phyloP scores from a whole-genome alignment of 1,140 invertebrate species.

The Hylyphantes graminicola region DNA sequence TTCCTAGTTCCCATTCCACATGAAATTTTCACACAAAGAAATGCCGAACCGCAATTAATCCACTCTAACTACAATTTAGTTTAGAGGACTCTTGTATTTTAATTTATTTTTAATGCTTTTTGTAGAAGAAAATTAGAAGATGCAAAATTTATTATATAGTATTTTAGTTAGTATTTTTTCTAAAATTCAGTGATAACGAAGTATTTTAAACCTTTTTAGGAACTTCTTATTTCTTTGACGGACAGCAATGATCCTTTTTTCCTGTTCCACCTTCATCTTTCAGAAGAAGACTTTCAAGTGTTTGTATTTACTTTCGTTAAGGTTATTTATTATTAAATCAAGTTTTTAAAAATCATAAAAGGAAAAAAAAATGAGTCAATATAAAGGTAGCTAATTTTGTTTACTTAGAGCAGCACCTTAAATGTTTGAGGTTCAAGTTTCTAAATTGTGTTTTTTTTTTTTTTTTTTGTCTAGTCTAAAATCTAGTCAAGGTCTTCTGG shows the following conservation, averaged over 20 bases:
- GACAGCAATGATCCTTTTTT: constrained; percentile 83
- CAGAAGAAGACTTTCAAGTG: constrained; percentile 78
- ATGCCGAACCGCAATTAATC: not conserved
- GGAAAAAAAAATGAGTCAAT: not conserved
- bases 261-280: constrained; percentile 77
- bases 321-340: not conserved
- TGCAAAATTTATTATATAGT: not conserved
- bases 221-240: constrained; percentile 68
- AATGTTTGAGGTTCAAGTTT: too few relatives aligned
- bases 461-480: constrained; percentile 74
- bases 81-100: not conserved
- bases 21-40: too few relatives aligned
- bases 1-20: too few relatives aligned
- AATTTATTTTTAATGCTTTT: not conserved
- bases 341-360: not conserved
- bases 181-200: not conserved
- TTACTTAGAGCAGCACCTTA: too few relatives aligned
- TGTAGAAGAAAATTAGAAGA: not conserved
- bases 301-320: constrained; percentile 50
- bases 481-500: constrained; percentile 79
- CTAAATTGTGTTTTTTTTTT: not conserved
- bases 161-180: not conserved
- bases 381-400: too few relatives aligned
- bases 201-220: constrained; percentile 24
- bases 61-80: not conserved